A percentile compares a stretch with the other conserved stretches of the same genome.
Evolutionary conservation across 2,113 vertebrate species (phyloP).

Genomic region (Oxygymnocypris stewartii): DNA sequence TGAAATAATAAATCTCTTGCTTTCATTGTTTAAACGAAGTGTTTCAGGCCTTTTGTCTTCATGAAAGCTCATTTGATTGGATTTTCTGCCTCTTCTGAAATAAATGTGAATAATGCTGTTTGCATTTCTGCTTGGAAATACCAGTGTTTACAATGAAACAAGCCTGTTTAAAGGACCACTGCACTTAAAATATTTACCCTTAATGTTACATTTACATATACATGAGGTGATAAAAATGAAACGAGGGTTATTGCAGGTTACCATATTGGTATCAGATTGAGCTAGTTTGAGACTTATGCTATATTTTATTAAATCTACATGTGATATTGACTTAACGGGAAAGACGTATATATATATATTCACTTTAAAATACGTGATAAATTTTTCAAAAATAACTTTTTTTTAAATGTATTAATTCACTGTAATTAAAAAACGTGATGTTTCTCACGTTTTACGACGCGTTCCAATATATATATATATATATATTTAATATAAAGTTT

Average conservation of each 20-base stretch:
- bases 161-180: not conserved
- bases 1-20: constrained; percentile 48
- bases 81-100: not conserved
- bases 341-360: no score
- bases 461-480: no score
- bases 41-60: not conserved
- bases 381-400: no score
- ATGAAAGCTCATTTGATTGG: not conserved
- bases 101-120: no score
- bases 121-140: not conserved
- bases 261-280: no score
- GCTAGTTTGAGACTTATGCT: no score
- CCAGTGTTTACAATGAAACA: not conserved
- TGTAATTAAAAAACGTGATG: no score
- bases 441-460: not conserved
- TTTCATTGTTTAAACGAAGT: constrained; percentile 1
- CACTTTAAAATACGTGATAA: no score
- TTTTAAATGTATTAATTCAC: no score
- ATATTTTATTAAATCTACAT: no score
- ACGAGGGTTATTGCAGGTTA: not conserved
- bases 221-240: not conserved
- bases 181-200: not conserved
- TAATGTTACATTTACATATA: not conserved
- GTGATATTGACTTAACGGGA: no score
- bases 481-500: no score